Base-by-base conservation (phyloP, 2,113 vertebrate species). In the Aegithalos caudatus region DNA sequence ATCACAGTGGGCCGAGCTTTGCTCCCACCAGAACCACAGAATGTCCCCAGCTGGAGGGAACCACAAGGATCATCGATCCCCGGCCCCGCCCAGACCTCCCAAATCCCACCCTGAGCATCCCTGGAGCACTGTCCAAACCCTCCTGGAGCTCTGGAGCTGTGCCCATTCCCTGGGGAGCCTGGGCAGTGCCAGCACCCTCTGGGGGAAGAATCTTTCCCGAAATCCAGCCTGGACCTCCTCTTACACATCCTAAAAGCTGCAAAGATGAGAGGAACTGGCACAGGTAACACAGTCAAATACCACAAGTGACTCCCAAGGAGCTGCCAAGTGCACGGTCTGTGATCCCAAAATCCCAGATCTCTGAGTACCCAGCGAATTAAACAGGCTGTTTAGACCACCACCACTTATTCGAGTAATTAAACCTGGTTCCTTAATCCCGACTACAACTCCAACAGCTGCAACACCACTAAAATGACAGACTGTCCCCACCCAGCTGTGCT, bases 301-400 rank as follows among this genome's bases (percentile, higher is more conserved):
- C 31, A 24, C 28, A 47, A 21, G 28, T 8, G 21, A 51, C 48
- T 47, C 38, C 45, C 7, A 9, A 23, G 57, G 4, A 58, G 35
- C 38, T 42, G n/a, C 13, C 66, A 47, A 38, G 42, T 7, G 53
- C 28, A 5, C 16, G 38, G 23, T 8, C 22, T 37, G 9, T 10
- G 33, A 21, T 51, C 33, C 27, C 57, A 12, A 27, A 77, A 14
- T 10, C 72, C 61, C 35, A 69, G 1, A 51, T 7, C 47, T 47
- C 61, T 25, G 48, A 24, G 23, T 6, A 7, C 14, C 56, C 35
- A n/a, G 35, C 0, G 0, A 56, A 69, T 19, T 29, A 11, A 60
- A n/a, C 2, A 17, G 42, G 54, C 13, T 73, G 6, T 53, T 86
- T 28, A 40, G 42, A 73, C 11, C 22, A 54, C 18, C 40, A 42